These are phyloP conservation scores for Anthopleura sola DNA, from an alignment of 64 coral and sea anemone species.

Conservation along the genomic window DNA sequence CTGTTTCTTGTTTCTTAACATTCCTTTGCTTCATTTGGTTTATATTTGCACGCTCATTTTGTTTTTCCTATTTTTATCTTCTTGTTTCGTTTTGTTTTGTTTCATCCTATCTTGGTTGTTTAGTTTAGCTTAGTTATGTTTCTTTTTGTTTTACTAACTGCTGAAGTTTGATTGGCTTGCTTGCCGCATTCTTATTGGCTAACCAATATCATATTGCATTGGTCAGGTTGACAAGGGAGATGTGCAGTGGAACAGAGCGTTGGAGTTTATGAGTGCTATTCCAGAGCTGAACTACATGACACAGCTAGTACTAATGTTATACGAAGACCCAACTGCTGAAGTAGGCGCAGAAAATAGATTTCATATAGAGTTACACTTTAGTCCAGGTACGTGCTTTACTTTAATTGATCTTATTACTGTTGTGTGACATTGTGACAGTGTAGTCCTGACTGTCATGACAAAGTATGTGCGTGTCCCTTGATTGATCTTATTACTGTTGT, in stretches of 20 bases:
- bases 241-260: slow-evolving; percentile 81
- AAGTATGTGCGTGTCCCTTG: too few species aligned
- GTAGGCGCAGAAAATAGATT: slow-evolving; percentile 68
- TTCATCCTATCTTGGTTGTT: background rate
- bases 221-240: background rate
- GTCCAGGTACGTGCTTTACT: slow-evolving; percentile 43
- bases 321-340: slow-evolving; percentile 94
- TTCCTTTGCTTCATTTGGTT: too few species aligned
- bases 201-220: background rate
- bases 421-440: background rate
- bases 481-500: too few species aligned
- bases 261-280: slow-evolving; percentile 69
- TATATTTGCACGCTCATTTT: too few species aligned
- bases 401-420: background rate
- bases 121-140: background rate
- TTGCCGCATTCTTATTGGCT: background rate
- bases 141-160: background rate
- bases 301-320: slow-evolving; percentile 92
- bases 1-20: background rate
- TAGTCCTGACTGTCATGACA: background rate
- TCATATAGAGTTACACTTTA: slow-evolving; percentile 94
- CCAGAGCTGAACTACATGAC: slow-evolving; percentile 99
- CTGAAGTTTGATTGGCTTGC: background rate
- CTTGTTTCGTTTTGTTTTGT: background rate
- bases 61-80: background rate